Evolutionary conservation across 2,888 invertebrate genomes (phyloP).

Genomic region (Lithophane socia): DNA sequence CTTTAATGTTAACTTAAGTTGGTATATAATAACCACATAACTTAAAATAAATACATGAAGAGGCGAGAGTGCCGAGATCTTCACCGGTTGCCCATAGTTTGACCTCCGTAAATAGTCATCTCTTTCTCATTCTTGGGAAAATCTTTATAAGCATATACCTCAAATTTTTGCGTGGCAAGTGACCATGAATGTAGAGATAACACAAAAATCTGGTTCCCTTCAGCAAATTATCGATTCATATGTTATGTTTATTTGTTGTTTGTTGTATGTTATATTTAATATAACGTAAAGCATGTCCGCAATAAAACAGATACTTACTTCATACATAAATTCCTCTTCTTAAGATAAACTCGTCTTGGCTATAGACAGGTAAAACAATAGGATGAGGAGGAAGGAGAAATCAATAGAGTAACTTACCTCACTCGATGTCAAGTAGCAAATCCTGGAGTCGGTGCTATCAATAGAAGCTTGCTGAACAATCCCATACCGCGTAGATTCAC

Average conservation of each 20-base stretch:
- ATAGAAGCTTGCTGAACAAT: constrained; percentile 98
- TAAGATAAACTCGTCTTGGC: constrained; percentile 2
- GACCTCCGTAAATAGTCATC: background rate
- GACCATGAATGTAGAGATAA: background rate
- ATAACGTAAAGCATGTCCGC: constrained; percentile 5
- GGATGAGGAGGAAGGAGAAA: constrained; percentile 8
- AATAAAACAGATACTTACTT: constrained; percentile 21
- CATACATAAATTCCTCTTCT: constrained; percentile 10
- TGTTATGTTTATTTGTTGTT: too few relatives aligned
- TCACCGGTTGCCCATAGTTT: background rate
- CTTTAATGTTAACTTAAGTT: background rate
- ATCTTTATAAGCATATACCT: background rate
- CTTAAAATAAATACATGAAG: background rate
- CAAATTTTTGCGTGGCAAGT: background rate
- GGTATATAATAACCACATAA: background rate
- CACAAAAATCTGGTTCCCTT: background rate
- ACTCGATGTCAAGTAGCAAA: constrained; percentile 98
- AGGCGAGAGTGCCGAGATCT: background rate
- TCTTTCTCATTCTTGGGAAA: background rate
- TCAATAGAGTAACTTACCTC: constrained; percentile 93
- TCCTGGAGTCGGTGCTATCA: constrained; percentile 97
- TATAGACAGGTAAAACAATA: background rate
- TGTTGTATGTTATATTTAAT: too few relatives aligned
- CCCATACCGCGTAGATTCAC: constrained; percentile 95
- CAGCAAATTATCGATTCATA: constrained; percentile 7